Conservation (phyloP, 1,140 invertebrate genomes). For the Chironomus tepperi region DNA sequence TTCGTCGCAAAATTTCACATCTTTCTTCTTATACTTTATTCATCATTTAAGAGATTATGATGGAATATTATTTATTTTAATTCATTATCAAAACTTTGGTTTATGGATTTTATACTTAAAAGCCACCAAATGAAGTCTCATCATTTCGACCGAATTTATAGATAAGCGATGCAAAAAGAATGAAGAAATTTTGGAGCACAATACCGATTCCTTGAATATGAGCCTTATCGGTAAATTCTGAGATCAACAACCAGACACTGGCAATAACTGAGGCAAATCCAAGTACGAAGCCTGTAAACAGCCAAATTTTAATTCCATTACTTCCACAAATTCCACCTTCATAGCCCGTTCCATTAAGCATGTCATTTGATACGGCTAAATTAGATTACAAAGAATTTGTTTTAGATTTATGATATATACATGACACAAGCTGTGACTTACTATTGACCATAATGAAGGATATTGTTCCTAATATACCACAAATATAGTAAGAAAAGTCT, state of each 20-base stretch:
- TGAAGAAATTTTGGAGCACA: conserved; percentile 92
- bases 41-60: too few species aligned
- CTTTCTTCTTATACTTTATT: too few species aligned
- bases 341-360: conserved; percentile 41
- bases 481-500: conserved; percentile 77
- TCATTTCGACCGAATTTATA: conserved; percentile 93
- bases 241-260: conserved; percentile 92
- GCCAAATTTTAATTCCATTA: conserved; percentile 84
- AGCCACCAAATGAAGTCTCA: conserved; percentile 51
- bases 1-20: too few species aligned
- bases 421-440: too few species aligned
- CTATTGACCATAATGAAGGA: conserved; percentile 95
- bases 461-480: conserved; percentile 87
- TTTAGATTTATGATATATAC: too few species aligned
- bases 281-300: conserved; percentile 93
- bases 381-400: too few species aligned
- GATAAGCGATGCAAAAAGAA: conserved; percentile 81
- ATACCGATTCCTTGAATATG: conserved; percentile 80
- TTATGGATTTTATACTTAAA: not conserved
- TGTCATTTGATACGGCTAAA: conserved; percentile 70
- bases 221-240: conserved; percentile 53
- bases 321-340: conserved; percentile 81
- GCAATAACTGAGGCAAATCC: conserved; percentile 94
- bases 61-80: too few species aligned
- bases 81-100: not conserved